Evolutionary conservation across 2,888 invertebrate genomes (phyloP).

Genomic region (Yponomeuta evonymella): DNA sequence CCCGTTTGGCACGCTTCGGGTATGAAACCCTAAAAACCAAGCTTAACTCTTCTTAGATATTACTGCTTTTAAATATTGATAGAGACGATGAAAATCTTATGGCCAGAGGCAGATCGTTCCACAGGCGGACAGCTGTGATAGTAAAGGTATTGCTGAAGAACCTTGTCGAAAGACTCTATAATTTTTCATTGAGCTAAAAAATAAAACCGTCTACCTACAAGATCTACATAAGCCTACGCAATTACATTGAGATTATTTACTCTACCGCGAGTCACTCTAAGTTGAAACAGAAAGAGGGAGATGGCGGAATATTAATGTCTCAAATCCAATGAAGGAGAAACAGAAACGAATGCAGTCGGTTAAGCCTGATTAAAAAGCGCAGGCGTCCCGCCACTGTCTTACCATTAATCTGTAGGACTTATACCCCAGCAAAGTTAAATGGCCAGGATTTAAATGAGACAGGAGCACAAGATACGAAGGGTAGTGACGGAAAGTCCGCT

Average conservation of each 20-base stretch:
- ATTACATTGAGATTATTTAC: neutral
- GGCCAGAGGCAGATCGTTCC: no score
- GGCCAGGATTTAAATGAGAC: constrained; percentile 47
- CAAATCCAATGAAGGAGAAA: constrained; percentile 32
- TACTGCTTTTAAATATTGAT: no score
- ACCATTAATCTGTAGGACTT: constrained; percentile 52
- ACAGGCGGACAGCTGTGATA: no score
- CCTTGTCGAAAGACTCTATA: no score
- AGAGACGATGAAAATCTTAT: no score
- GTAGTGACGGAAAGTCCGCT: neutral
- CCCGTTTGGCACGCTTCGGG: no score
- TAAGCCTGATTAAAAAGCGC: constrained; percentile 46
- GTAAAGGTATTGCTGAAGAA: no score
- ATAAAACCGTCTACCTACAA: no score
- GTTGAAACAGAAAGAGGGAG: constrained; percentile 15
- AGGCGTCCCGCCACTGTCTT: constrained; percentile 38
- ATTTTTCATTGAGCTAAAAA: no score
- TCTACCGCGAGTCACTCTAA: neutral
- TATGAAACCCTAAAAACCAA: no score
- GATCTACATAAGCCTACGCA: neutral
- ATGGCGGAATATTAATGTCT: constrained; percentile 15
- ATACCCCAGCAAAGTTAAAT: constrained; percentile 55
- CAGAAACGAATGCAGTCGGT: constrained; percentile 26
- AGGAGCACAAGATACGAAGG: constrained; percentile 20
- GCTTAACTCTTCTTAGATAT: no score